Percentiles rank a stretch among this genome's conserved stretches.
Evolutionary conservation across 2,888 invertebrate genomes (phyloP).

Genomic region (Pyrgus malvae): DNA sequence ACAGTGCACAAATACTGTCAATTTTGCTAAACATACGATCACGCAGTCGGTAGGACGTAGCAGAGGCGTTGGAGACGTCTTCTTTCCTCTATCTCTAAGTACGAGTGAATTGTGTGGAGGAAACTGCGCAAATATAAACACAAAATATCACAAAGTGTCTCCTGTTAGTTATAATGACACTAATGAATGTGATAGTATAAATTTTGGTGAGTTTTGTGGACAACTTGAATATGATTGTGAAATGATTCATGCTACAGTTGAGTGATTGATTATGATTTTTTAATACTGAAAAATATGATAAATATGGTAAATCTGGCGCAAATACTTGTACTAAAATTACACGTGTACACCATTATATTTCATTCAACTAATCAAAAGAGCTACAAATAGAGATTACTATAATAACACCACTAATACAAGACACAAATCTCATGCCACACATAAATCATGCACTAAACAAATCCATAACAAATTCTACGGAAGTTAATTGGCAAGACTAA

Average conservation of each 20-base stretch:
- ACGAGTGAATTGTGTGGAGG: slow-evolving; percentile 78
- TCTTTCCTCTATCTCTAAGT: slow-evolving; percentile 73
- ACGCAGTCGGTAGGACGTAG: slow-evolving; percentile 64
- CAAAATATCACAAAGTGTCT: slow-evolving; percentile 36
- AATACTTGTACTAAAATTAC: no score
- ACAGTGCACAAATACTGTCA: slow-evolving; percentile 63
- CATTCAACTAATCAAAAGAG: no score
- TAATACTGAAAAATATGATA: background rate
- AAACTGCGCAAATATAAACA: slow-evolving; percentile 71
- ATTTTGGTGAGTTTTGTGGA: slow-evolving; percentile 9
- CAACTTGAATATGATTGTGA: slow-evolving; percentile 1
- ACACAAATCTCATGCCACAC: slow-evolving; percentile 35
- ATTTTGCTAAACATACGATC: slow-evolving; percentile 65
- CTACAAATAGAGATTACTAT: no score
- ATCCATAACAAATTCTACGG: background rate
- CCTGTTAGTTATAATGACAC: slow-evolving; percentile 15
- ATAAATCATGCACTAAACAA: slow-evolving; percentile 27
- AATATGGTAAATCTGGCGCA: background rate
- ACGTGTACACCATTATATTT: no score
- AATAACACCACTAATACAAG: background rate
- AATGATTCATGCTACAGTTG: slow-evolving; percentile 15
- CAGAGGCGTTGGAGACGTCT: slow-evolving; percentile 55
- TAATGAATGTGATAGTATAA: slow-evolving; percentile 18
- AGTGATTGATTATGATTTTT: background rate
- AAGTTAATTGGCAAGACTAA: slow-evolving; percentile 12